Conservation (phyloP, 2,797 vertebrate species). For the Epinephelus awoara region DNA sequence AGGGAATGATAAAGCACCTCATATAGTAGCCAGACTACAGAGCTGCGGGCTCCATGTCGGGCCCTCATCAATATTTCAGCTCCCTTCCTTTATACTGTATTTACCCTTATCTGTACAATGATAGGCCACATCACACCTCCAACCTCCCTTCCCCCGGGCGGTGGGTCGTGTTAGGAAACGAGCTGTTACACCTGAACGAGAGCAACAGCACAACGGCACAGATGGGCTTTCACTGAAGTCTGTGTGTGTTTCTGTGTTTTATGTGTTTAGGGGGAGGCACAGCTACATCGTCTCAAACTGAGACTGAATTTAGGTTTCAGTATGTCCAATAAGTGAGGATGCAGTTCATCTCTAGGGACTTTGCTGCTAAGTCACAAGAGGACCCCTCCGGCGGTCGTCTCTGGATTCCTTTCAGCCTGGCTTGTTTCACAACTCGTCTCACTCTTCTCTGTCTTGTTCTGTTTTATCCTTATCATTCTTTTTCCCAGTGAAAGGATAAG, state of each 20-base stretch:
- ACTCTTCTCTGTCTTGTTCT: not conserved
- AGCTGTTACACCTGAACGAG: slow-evolving; percentile 47
- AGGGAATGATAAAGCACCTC: slow-evolving; percentile 68
- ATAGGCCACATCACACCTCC: slow-evolving; percentile 51
- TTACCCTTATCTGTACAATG: slow-evolving; percentile 65
- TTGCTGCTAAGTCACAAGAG: slow-evolving; percentile 29
- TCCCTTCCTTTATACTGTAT: slow-evolving; percentile 67
- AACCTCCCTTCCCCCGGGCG: slow-evolving; percentile 50
- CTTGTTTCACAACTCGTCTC: slow-evolving; percentile 35
- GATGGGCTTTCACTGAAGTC: slow-evolving; percentile 35
- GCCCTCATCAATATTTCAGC: slow-evolving; percentile 81
- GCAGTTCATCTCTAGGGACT: slow-evolving; percentile 24
- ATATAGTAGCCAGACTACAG: slow-evolving; percentile 44
- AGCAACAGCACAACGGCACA: slow-evolving; percentile 26
- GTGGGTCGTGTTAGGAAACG: slow-evolving; percentile 29
- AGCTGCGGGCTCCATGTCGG: slow-evolving; percentile 61
- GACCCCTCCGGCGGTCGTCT: slow-evolving; percentile 37
- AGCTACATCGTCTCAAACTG: slow-evolving; percentile 8
- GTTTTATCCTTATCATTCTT: not conserved
- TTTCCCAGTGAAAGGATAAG: not conserved
- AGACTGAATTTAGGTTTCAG: slow-evolving; percentile 30
- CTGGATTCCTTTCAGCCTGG: slow-evolving; percentile 33
- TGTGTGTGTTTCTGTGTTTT: slow-evolving; percentile 16
- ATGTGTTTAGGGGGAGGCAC: slow-evolving; percentile 11
- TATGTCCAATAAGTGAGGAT: slow-evolving; percentile 19